Evolutionary conservation across 2,797 vertebrate genomes (phyloP).

Genomic region (Tangara arthus): DNA sequence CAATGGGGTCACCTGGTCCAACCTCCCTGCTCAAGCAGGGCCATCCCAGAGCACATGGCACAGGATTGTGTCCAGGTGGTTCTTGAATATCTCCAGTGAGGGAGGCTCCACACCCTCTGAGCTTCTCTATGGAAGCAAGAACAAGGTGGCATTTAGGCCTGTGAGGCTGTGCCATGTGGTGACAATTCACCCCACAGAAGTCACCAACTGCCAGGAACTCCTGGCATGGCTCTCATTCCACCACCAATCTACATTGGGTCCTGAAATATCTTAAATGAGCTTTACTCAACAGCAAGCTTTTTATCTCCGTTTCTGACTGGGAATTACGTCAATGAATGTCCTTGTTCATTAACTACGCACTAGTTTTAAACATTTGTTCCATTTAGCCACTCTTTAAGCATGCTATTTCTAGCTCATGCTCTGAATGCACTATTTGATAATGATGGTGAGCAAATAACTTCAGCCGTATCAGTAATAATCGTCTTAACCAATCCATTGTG

Average conservation of each 20-base stretch:
- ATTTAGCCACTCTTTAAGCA: background rate
- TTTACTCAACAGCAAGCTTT: background rate
- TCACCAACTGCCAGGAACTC: background rate
- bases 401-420: background rate
- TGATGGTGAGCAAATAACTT: background rate
- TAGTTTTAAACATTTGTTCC: background rate
- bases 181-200: background rate
- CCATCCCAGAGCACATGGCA: background rate
- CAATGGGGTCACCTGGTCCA: background rate
- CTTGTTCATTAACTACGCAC: background rate
- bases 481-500: background rate
- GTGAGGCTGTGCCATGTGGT: background rate
- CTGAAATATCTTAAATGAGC: background rate
- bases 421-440: background rate
- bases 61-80: fast-evolving
- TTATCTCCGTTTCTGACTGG: background rate
- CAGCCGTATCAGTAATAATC: background rate
- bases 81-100: background rate
- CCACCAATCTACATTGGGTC: background rate
- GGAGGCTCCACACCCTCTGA: background rate
- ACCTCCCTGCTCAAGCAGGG: background rate
- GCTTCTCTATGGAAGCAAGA: background rate
- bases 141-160: background rate
- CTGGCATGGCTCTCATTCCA: background rate
- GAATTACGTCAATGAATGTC: background rate